A percentile compares a stretch with the other conserved stretches of the same genome.
Conservation (phyloP, 2,113 vertebrate species). For the Xyrauchen texanus region DNA sequence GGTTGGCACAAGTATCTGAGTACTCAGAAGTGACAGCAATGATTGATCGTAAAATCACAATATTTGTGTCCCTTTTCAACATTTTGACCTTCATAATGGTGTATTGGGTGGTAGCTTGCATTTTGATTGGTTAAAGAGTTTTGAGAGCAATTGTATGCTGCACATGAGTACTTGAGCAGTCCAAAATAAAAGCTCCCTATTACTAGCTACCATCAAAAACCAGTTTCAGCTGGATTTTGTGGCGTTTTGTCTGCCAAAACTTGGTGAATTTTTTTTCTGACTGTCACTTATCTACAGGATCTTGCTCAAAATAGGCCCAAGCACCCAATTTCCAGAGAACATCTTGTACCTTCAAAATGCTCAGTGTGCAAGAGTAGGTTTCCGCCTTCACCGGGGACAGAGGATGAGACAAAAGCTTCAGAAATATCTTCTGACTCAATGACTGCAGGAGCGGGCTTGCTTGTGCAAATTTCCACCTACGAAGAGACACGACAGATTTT, state of each 20-base stretch:
- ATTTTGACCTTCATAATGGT: too few species aligned
- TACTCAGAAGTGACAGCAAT: too few species aligned
- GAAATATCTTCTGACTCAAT: constrained; percentile 85
- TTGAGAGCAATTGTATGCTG: too few species aligned
- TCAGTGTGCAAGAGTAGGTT: constrained; percentile 81
- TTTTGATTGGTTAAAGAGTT: too few species aligned
- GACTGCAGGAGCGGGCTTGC: constrained; percentile 77
- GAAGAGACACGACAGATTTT: constrained; percentile 37
- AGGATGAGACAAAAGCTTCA: constrained; percentile 85
- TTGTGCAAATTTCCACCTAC: constrained; percentile 82
- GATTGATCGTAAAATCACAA: too few species aligned
- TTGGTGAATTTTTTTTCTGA: background rate
- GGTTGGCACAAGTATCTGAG: too few species aligned
- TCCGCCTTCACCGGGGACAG: constrained; percentile 77
- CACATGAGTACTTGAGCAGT: too few species aligned
- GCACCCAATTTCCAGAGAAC: background rate
- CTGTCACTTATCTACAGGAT: background rate
- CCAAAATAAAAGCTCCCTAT: too few species aligned
- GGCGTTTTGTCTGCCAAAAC: background rate
- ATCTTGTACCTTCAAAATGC: constrained; percentile 82
- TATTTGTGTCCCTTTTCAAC: too few species aligned
- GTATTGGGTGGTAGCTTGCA: too few species aligned
- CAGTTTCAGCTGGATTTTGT: background rate
- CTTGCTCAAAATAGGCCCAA: constrained; percentile 3
- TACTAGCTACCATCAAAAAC: background rate